Evolutionary conservation across 2,797 vertebrate species (phyloP), one percentile per base, ranked within the genome.

Genomic region (Acanthurus lineatus): DNA sequence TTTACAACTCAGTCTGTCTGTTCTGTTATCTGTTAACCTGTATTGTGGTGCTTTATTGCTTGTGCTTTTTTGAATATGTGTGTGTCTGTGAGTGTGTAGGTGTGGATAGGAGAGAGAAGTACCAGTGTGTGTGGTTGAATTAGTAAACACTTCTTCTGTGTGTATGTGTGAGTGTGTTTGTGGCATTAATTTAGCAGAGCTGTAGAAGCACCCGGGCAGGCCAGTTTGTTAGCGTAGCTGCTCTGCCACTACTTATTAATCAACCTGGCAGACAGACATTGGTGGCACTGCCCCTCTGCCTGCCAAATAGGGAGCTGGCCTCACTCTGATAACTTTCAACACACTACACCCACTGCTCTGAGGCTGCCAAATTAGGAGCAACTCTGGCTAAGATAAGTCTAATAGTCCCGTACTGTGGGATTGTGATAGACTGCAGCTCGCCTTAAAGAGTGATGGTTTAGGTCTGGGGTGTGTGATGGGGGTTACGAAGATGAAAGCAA

Each of bases 291-390:
- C 89, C 87, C 86, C 81, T 89, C 89, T 64, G 85, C 86, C 86
- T 91, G 91, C 91, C 92, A 94, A 92, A 93, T 88, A 90, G 84
- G 69, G 93, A 93, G 85, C 93, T 87, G 91, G 92, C 88, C 86
- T 86, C 82, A 64, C 81, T 88, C 84, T 89, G 91, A 92, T 93
- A 92, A 92, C 90, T 92, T 89, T 89, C 83, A 92, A 38, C 88
- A 86, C 87, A 42, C 67, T 63, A 77, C 83, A 84, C 79, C 88
- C 86, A 69, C 80, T 22, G 83, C 88, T 86, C 69, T 51, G 63
- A 81, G 77, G 84, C 79, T 84, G 91, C 89, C 91, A 92, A 92
- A 92, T 93, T 88, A 91, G 87, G 90, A 93, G 91, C 88, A 83
- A 83, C 90, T 77, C 85, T 69, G 80, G 68, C 79, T 87, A 79